Evolutionary conservation across 2,888 invertebrate genomes (phyloP).

Genomic region (Loripinus fragilis): DNA sequence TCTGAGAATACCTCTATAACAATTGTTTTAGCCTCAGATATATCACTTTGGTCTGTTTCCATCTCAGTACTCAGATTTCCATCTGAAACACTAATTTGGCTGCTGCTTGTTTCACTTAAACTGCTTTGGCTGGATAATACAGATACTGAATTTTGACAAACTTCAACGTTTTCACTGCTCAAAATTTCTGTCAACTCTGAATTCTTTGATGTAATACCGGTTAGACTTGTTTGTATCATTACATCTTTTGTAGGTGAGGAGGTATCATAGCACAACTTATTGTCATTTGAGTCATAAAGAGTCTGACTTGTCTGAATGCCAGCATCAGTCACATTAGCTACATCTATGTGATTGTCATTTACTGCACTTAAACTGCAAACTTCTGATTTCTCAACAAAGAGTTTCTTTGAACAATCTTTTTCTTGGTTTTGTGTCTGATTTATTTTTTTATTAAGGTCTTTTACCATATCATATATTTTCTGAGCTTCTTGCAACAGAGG

Average conservation of each 20-base stretch:
- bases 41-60: slow-evolving; percentile 17
- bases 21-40: background rate
- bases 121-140: background rate
- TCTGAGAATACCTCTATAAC: background rate
- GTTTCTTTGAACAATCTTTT: background rate
- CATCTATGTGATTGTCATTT: too few species aligned
- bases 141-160: background rate
- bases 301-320: slow-evolving; percentile 40
- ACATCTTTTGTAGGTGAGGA: background rate
- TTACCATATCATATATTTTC: background rate
- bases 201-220: background rate
- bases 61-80: background rate
- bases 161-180: background rate
- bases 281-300: background rate
- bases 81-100: background rate
- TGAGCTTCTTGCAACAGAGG: background rate
- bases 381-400: too few species aligned
- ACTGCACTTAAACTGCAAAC: too few species aligned
- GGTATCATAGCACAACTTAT: background rate
- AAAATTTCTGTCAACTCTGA: background rate
- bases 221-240: background rate
- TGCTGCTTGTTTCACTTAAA: background rate
- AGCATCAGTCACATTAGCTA: background rate
- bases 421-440: background rate
- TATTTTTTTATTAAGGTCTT: slow-evolving; percentile 3